A percentile compares a stretch with the other conserved stretches of the same genome.
These are phyloP conservation scores for Hypotaenidia okinawae DNA, from an alignment of 2,797 vertebrate genomes.

Conservation along the genomic window DNA sequence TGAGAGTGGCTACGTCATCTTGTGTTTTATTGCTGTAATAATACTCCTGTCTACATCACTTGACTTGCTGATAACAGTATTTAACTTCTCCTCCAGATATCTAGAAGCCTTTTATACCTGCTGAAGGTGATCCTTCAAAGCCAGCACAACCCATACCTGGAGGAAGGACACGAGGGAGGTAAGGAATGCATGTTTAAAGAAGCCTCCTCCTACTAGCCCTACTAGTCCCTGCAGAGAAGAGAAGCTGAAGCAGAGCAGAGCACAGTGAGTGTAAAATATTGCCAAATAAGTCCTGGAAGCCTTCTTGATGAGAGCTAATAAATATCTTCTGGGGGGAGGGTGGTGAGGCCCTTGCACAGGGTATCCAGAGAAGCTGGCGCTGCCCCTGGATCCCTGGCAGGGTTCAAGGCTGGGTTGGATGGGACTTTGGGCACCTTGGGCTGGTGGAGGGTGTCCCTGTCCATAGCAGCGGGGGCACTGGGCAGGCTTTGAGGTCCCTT, in stretches of 20 bases:
- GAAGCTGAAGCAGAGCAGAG: background rate
- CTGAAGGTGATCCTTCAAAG: background rate
- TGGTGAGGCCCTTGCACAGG: too few relatives aligned
- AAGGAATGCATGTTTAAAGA: background rate
- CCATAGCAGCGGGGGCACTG: too few relatives aligned
- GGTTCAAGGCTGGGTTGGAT: too few relatives aligned
- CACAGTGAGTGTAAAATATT: background rate
- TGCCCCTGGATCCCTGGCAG: too few relatives aligned
- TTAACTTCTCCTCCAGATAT: background rate
- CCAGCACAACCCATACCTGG: rapidly evolving
- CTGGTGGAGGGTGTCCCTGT: too few relatives aligned
- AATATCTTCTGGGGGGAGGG: background rate
- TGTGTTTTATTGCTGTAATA: background rate
- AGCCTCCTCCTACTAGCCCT: background rate
- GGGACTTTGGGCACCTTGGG: too few relatives aligned
- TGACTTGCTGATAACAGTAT: background rate
- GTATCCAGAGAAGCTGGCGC: too few relatives aligned
- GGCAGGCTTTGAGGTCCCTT: too few relatives aligned
- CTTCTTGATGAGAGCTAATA: background rate
- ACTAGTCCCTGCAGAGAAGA: background rate
- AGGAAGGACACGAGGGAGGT: background rate
- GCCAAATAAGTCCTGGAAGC: background rate
- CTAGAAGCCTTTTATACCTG: background rate
- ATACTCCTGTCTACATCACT: too few relatives aligned
- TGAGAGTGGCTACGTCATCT: background rate